Percentiles rank a stretch among this genome's conserved stretches.
These are phyloP conservation scores for Lanistes nyassanus DNA, from an alignment of 1,140 invertebrate species.

Conservation along the genomic window DNA sequence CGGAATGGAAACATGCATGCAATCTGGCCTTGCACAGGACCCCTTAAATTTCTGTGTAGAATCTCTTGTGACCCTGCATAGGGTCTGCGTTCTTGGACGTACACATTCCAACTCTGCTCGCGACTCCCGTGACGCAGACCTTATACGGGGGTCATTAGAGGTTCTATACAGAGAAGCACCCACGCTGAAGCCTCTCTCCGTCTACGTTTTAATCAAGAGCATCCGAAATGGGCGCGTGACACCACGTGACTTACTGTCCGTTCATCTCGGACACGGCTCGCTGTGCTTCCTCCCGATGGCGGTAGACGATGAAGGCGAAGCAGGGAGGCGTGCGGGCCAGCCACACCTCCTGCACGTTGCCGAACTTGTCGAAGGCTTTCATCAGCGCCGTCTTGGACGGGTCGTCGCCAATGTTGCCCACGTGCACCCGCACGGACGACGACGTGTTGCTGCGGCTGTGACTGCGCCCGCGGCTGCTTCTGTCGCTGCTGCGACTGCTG, in stretches of 20 bases:
- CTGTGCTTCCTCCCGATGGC: conserved; percentile 61
- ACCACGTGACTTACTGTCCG: conserved; percentile 59
- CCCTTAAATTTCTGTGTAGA: too few species aligned
- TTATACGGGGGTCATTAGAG: too few species aligned
- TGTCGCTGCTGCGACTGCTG: conserved; percentile 27
- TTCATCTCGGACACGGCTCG: conserved; percentile 63
- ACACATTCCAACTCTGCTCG: too few species aligned
- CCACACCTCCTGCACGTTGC: conserved; percentile 64
- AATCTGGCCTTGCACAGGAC: too few species aligned
- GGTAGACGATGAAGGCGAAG: conserved; percentile 66
- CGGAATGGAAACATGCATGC: too few species aligned
- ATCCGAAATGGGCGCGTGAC: too few species aligned
- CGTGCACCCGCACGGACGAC: conserved; percentile 53
- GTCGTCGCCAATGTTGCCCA: conserved; percentile 60
- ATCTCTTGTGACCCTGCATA: too few species aligned
- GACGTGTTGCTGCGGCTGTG: conserved; percentile 39
- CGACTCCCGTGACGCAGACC: too few species aligned
- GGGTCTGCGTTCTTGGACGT: too few species aligned
- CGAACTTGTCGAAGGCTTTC: conserved; percentile 63
- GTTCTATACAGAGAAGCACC: too few species aligned
- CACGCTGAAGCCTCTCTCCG: too few species aligned
- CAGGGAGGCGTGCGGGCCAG: conserved; percentile 65
- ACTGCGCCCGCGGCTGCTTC: conserved; percentile 41
- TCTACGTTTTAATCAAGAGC: too few species aligned
- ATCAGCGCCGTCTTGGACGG: conserved; percentile 58